Percentiles rank a stretch among this genome's conserved stretches.
Conservation (phyloP, 2,113 vertebrate species). For the Beaufortia kweichowensis region DNA sequence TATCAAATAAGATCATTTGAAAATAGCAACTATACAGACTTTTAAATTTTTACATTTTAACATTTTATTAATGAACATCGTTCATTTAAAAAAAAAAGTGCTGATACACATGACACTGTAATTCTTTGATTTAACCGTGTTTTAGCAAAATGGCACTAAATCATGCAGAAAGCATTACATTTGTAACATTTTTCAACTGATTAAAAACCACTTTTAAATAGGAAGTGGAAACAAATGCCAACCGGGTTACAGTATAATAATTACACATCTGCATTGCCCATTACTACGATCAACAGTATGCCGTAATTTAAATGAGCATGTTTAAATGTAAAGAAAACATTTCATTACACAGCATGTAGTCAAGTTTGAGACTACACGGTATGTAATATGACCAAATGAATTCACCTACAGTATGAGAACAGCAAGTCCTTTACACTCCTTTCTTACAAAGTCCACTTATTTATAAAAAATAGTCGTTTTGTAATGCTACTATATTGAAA, state of each 20-base stretch:
- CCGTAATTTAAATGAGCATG: background rate
- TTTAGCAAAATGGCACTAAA: conserved; percentile 5
- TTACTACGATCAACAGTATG: background rate
- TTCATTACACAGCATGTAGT: background rate
- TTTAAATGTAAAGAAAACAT: background rate
- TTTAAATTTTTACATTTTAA: too few species aligned
- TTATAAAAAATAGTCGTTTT: background rate
- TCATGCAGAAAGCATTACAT: background rate
- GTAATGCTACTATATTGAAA: conserved; percentile 11
- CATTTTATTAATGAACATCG: too few species aligned
- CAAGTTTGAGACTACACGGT: background rate
- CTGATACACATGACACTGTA: too few species aligned
- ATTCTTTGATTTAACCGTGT: too few species aligned
- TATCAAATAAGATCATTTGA: background rate
- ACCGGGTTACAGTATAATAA: background rate
- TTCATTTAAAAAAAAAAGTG: too few species aligned
- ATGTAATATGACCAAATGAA: background rate
- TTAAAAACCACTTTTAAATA: background rate
- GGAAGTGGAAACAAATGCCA: background rate
- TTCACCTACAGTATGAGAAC: background rate
- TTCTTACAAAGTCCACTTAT: background rate
- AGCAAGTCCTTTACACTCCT: background rate
- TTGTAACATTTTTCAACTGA: background rate
- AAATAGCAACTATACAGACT: background rate
- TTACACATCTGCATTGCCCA: too few species aligned